Conservation (phyloP, 2,113 vertebrate species). For the Mobula birostris region DNA sequence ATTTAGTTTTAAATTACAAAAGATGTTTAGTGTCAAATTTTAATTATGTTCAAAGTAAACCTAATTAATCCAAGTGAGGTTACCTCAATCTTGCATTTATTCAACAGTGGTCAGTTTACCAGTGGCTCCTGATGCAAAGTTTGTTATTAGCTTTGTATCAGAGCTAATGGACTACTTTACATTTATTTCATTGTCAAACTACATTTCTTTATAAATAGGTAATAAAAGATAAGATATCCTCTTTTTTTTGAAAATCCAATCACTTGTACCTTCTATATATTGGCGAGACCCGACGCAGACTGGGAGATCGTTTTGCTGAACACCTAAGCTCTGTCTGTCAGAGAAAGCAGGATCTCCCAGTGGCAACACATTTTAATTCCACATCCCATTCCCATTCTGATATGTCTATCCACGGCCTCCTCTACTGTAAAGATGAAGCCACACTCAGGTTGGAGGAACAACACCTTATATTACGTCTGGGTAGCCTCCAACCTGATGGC, state of each 20-base stretch:
- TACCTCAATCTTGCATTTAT: neutral
- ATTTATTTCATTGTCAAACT: neutral
- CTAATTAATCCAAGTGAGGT: neutral
- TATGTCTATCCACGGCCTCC: too few species aligned
- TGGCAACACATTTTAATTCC: too few species aligned
- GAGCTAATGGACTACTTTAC: neutral
- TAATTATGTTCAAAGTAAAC: neutral
- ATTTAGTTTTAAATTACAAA: too few species aligned
- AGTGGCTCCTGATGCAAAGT: neutral
- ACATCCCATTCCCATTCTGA: too few species aligned
- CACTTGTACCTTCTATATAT: neutral
- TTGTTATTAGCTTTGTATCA: neutral
- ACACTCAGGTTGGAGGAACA: too few species aligned
- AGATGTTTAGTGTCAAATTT: neutral
- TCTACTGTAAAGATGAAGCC: too few species aligned
- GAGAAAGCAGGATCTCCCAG: too few species aligned
- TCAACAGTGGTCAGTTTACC: neutral
- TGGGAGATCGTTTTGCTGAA: too few species aligned
- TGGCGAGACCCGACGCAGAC: too few species aligned
- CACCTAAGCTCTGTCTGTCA: too few species aligned
- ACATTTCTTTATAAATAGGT: neutral
- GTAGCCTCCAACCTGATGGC: too few species aligned
- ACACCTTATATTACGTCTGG: too few species aligned
- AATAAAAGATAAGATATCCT: neutral
- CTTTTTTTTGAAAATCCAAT: neutral